Evolutionary conservation across 2,888 invertebrate species (phyloP).

Genomic region (Macropis europaea): DNA sequence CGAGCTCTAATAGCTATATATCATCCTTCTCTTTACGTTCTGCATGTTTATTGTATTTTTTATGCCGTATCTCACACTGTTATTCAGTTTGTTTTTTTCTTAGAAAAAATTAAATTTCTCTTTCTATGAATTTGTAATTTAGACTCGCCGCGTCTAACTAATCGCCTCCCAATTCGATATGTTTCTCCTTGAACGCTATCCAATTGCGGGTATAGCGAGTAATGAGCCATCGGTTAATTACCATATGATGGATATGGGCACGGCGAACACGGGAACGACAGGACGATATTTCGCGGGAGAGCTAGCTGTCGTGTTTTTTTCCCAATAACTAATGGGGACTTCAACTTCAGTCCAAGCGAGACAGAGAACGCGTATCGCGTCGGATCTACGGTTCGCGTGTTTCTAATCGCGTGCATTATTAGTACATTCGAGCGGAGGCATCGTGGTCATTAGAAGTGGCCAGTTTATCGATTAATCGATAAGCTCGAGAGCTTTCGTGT

Average conservation of each 20-base stretch:
- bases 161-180: background rate
- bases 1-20: no score
- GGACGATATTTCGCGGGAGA: background rate
- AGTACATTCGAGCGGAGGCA: conserved; percentile 5
- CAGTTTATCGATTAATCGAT: conserved; percentile 64
- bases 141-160: background rate
- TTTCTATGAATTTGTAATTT: background rate
- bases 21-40: background rate
- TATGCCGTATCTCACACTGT: no score
- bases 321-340: background rate
- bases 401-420: conserved; percentile 50
- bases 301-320: background rate
- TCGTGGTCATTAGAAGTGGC: conserved; percentile 54
- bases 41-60: background rate
- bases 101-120: no score
- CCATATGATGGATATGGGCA: background rate
- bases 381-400: conserved; percentile 51
- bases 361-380: conserved; percentile 11
- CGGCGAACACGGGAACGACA: background rate
- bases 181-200: conserved; percentile 1
- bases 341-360: background rate
- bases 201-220: background rate
- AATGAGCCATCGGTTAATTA: conserved; percentile 1
- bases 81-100: no score
- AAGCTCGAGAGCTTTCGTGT: background rate